These are phyloP conservation scores for Cordylochernes scorpioides DNA, from an alignment of 2,888 invertebrate genomes.

Conservation along the genomic window DNA sequence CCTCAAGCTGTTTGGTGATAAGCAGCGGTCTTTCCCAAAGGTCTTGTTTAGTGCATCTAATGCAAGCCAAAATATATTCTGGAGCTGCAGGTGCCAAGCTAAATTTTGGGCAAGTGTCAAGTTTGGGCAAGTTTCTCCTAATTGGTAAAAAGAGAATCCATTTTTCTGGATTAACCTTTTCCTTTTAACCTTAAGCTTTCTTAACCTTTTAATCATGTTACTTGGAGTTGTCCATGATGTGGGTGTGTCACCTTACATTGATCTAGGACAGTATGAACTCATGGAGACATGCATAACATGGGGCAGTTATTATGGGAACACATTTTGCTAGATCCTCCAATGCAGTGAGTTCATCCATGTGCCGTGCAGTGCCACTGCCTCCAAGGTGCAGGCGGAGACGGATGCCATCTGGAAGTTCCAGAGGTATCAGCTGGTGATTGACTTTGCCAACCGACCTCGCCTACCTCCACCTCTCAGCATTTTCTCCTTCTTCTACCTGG, in stretches of 20 bases:
- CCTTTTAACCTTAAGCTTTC: neutral
- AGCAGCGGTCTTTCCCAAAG: too few species aligned
- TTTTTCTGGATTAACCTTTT: neutral
- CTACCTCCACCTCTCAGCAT: conserved; percentile 21
- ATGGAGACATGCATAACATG: too few species aligned
- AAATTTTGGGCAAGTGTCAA: too few species aligned
- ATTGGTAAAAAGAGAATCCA: too few species aligned
- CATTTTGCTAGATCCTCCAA: too few species aligned
- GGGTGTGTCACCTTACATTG: neutral
- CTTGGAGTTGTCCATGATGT: neutral
- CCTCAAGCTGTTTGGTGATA: too few species aligned
- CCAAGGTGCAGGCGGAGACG: conserved; percentile 16
- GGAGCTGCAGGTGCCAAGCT: too few species aligned
- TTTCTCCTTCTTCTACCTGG: conserved; percentile 13
- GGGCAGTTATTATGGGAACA: too few species aligned
- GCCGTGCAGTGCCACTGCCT: conserved; percentile 13
- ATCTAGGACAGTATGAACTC: too few species aligned
- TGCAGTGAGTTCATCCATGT: conserved; percentile 1
- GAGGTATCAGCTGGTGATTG: conserved; percentile 19
- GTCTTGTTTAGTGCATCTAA: too few species aligned
- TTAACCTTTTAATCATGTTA: neutral
- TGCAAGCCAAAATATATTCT: too few species aligned
- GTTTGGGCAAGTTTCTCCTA: too few species aligned
- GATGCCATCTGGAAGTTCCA: conserved; percentile 22
- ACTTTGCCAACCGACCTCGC: conserved; percentile 19